Evolutionary conservation across 2,113 vertebrate species (phyloP), one percentile per base, ranked within the genome.

Genomic region (Rhinopomastus cyanomelas): DNA sequence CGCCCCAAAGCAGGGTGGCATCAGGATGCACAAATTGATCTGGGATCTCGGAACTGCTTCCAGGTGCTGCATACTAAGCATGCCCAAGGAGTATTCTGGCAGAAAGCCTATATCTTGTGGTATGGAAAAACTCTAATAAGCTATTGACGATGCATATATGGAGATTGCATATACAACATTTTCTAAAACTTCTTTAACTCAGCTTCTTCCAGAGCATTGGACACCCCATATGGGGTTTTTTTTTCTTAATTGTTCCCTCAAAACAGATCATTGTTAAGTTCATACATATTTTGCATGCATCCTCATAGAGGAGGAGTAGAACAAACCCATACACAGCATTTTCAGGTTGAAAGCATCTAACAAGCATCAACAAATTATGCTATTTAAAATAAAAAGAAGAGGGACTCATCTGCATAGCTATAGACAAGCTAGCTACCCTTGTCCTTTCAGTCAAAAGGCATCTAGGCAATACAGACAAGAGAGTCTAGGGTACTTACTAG

Each of bases 271-370:
- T 94, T 93, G 88, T 92, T 85, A 90, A 82, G 91, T 71, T 77
- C 60, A 55, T 87, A 91, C 87, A 94, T 72, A 92, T 78, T 91
- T 85, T 81, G 74, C 82, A 87, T 93, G 49, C 82, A 92, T 93
- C 89, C 67, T 95, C 67, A 20, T 32, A 80, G 23, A 37, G 81
- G 78, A 91, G 78, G 78, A 90, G 67, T 9, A 87, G 90, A 94
- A 94, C 88, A 95, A 92, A 34, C 71, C 81, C 78, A 69, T 94
- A 56, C 88, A 87, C 92, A 95, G 94, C 93, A 95, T 71, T 96
- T 96, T 96, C 91, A 89, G 89, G 94, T 95, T 97, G 96, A 97
- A 93, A 97, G 91, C 90, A 85, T 95, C 91, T 95, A 78, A 92
- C 93, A 93, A 96, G 93, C 94, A 78, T 69, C 93, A 91, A 93